These are phyloP conservation scores for Thereva unica DNA, from an alignment of 2,888 invertebrate genomes.

Conservation along the genomic window DNA sequence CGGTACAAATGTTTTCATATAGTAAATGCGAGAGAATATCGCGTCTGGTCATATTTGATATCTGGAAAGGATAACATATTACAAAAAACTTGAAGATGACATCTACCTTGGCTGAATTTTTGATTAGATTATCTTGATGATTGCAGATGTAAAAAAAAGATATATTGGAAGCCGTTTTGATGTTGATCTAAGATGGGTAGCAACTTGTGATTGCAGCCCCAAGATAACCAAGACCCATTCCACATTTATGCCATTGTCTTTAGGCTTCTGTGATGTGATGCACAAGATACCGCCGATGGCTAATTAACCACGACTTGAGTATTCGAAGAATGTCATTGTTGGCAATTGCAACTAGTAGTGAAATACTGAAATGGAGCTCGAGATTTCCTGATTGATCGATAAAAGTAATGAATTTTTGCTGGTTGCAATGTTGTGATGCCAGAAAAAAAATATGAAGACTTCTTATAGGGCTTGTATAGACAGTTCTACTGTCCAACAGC, in stretches of 20 bases:
- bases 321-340: slow-evolving; percentile 36
- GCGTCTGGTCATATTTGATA: slow-evolving; percentile 17
- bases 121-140: slow-evolving; percentile 36
- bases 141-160: slow-evolving; percentile 4
- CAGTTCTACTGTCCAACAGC: background rate
- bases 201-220: slow-evolving; percentile 14
- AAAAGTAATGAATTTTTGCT: slow-evolving; percentile 25
- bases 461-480: background rate
- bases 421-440: slow-evolving; percentile 23
- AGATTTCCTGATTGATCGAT: slow-evolving; percentile 24
- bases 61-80: background rate
- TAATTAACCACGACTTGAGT: slow-evolving; percentile 36
- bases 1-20: slow-evolving; percentile 49
- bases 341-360: background rate
- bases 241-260: slow-evolving; percentile 13
- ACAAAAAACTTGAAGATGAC: slow-evolving; percentile 29
- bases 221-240: slow-evolving; percentile 13
- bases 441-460: slow-evolving; percentile 1
- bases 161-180: background rate
- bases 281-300: slow-evolving; percentile 18
- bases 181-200: background rate
- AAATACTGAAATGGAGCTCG: background rate
- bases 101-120: slow-evolving; percentile 41
- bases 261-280: background rate
- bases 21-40: slow-evolving; percentile 31